Evolutionary conservation across 2,888 invertebrate genomes (phyloP).

Genomic region (Sclerodermus sp.): DNA sequence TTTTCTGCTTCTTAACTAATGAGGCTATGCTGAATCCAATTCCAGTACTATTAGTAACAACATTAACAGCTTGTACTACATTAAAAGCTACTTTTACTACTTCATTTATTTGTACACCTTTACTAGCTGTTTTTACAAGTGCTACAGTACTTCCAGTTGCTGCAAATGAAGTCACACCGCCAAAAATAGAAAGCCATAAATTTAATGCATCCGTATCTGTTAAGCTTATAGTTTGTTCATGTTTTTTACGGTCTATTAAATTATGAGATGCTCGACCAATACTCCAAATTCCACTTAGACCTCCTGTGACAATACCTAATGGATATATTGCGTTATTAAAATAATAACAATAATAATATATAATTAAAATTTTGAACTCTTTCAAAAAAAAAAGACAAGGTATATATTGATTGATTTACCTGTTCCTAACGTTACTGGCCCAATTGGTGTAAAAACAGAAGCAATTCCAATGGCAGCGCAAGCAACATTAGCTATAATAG

Average conservation of each 20-base stretch:
- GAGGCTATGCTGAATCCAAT: slow-evolving; percentile 27
- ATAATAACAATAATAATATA: too few species aligned
- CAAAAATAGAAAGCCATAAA: slow-evolving; percentile 38
- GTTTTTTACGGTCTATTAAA: slow-evolving; percentile 34
- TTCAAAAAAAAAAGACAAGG: too few species aligned
- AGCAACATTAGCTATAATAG: too few species aligned
- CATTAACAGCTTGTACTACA: slow-evolving; percentile 6
- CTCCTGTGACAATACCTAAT: slow-evolving; percentile 16
- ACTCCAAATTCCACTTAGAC: slow-evolving; percentile 26
- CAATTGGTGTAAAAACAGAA: too few species aligned
- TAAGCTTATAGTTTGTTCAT: slow-evolving; percentile 36
- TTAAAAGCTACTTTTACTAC: slow-evolving; percentile 27
- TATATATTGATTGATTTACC: too few species aligned
- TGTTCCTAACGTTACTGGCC: too few species aligned
- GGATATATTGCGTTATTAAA: too few species aligned
- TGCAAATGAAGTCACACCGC: slow-evolving; percentile 28
- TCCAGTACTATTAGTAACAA: slow-evolving; percentile 25
- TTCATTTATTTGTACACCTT: slow-evolving; percentile 25
- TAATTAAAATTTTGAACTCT: too few species aligned
- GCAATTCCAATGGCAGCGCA: too few species aligned
- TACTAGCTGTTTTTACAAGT: slow-evolving; percentile 25
- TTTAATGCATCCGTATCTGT: slow-evolving; percentile 25
- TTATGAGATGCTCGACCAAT: slow-evolving; percentile 25
- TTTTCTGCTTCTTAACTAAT: slow-evolving; percentile 22
- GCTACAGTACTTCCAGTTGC: slow-evolving; percentile 27